Conservation (phyloP, 2,113 vertebrate genomes). For the Apaloderma vittatum region DNA sequence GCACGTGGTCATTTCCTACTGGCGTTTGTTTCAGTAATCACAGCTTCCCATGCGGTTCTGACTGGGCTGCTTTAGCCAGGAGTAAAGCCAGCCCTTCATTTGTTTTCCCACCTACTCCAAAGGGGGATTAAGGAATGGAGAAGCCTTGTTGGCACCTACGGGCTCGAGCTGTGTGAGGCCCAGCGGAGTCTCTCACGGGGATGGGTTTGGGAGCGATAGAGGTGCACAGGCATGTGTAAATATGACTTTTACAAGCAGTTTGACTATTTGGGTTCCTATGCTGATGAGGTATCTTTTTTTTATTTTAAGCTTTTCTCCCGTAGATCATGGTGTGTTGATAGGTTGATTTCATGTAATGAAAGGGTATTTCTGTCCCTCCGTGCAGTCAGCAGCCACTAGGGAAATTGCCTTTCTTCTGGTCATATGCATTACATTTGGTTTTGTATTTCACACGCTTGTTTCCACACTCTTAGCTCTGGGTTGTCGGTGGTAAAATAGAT, state of each 20-base stretch:
- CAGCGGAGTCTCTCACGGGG: neutral
- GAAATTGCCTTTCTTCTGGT: neutral
- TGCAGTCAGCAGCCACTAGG: neutral
- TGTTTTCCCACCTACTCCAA: neutral
- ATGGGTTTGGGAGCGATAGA: neutral
- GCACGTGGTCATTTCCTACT: neutral
- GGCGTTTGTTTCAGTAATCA: neutral
- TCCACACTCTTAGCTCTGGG: neutral
- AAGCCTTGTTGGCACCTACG: neutral
- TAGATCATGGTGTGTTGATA: neutral
- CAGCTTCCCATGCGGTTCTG: neutral
- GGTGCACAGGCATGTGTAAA: too few relatives aligned
- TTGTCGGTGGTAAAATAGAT: neutral
- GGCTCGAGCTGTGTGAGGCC: neutral
- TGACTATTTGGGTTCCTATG: neutral
- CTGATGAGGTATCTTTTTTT: neutral
- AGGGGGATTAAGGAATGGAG: neutral
- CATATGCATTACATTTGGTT: neutral
- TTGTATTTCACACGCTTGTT: neutral
- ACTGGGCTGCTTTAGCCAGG: neutral
- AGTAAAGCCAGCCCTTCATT: neutral
- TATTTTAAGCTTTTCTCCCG: neutral
- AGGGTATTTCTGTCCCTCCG: neutral
- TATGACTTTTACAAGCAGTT: neutral
- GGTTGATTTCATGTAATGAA: neutral